Evolutionary conservation across 2,888 invertebrate genomes (phyloP), one percentile per base, ranked within the genome.

Genomic region (Idaea aversata): DNA sequence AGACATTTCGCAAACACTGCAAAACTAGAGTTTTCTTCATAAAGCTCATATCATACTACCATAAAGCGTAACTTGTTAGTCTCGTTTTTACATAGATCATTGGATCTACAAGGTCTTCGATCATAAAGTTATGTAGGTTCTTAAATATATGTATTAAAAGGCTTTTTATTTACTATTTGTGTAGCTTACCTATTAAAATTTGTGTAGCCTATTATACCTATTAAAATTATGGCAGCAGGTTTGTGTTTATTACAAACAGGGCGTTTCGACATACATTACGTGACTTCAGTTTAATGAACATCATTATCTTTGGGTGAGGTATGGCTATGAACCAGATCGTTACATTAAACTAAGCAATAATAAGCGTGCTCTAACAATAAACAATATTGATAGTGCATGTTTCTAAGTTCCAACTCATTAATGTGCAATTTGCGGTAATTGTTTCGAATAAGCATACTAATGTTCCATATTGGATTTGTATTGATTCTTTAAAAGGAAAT

Each of bases 261-360:
- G 69, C 67, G 74, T 80, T 80, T 80, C 76, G 73, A 78, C 80
- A 82, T 71, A 77, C 71, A 80, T 81, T 78, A 77, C 79, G 75
- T 76, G 75, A 73, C 73, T 72, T 63, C 66, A 66, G 68, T 70
- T 76, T 72, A 70, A 78, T 78, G 75, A 71, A 71, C 76, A 71
- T 76, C 75, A 70, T 77, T 75, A 70, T 75, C 68, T 71, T 68
- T 71, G 68, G 70, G 69, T 72, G 74, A 78, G 47, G 64, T 78
- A 73, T 72, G 75, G 79, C 75, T 75, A 61, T 65, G 61, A 75
- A 72, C 74, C 64, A 63, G 65, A 68, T 68, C 67, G 69, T 67
- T 64, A 57, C 57, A 15, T 57, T 57, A 57, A 36, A 36, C 36
- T 10, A 7, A 36, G 36, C 36, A 36, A 36, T 36, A 36, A 6